These are phyloP conservation scores for Myotis findleyi DNA, from an alignment of 2,797 vertebrate genomes.

Conservation along the genomic window DNA sequence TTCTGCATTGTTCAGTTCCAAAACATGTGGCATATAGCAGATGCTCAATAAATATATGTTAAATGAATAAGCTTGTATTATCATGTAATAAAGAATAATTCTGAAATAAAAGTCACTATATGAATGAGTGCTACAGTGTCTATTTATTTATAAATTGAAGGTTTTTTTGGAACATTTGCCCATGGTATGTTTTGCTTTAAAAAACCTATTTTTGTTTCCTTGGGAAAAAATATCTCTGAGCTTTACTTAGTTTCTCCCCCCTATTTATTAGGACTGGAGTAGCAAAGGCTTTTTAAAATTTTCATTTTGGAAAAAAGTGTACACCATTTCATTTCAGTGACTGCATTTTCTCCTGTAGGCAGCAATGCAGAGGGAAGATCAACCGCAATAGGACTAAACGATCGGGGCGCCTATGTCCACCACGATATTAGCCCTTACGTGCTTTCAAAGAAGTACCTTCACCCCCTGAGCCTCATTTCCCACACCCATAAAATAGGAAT, in stretches of 20 bases:
- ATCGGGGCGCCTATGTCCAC: too few relatives aligned
- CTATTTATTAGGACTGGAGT: neutral
- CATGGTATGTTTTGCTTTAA: neutral
- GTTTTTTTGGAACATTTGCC: neutral
- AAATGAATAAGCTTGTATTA: neutral
- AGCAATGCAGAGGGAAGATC: neutral
- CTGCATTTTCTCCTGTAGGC: neutral
- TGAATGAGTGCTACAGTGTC: neutral
- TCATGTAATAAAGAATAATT: neutral
- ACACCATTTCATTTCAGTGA: neutral
- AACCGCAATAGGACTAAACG: too few relatives aligned
- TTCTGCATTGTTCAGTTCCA: neutral
- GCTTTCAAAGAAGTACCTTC: neutral
- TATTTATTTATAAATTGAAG: neutral
- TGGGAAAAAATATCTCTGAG: neutral
- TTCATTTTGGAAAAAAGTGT: neutral
- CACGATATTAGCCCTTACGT: fast-evolving
- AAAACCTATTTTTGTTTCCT: neutral
- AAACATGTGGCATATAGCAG: neutral
- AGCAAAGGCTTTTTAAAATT: neutral
- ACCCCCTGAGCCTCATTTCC: neutral
- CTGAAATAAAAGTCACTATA: slow-evolving; percentile 14
- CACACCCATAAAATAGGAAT: neutral
- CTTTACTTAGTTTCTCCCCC: neutral
- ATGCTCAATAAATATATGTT: neutral